These are phyloP conservation scores for Onychostoma macrolepis DNA, from an alignment of 2,113 vertebrate genomes.

Conservation along the genomic window DNA sequence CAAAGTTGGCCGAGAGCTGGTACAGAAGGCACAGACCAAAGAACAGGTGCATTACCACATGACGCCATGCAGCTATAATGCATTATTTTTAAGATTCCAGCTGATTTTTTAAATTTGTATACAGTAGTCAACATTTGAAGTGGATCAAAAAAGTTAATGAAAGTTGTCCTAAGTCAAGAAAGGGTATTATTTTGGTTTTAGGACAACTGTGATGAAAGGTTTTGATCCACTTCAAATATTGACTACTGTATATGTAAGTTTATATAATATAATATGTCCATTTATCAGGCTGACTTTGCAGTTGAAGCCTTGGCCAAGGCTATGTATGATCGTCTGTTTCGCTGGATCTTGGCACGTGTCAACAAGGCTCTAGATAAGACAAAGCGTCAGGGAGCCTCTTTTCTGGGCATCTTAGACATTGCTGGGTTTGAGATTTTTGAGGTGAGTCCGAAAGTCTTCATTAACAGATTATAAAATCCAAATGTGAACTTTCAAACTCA, in stretches of 20 bases:
- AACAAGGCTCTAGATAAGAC: conserved; percentile 97
- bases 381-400: conserved; percentile 90
- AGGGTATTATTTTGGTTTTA: no score
- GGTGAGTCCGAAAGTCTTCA: conserved; percentile 69
- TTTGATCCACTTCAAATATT: no score
- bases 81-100: not conserved
- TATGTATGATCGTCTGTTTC: conserved; percentile 92
- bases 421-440: conserved; percentile 98
- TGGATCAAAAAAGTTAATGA: no score
- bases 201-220: no score
- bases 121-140: no score
- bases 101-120: no score
- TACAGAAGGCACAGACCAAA: conserved; percentile 98
- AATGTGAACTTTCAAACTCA: not conserved
- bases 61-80: not conserved
- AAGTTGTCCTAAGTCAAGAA: no score
- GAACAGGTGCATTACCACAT: conserved; percentile 83
- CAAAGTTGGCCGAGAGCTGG: conserved; percentile 93
- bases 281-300: conserved; percentile 87
- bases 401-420: conserved; percentile 95
- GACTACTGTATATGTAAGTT: no score
- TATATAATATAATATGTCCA: not conserved
- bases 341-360: conserved; percentile 89
- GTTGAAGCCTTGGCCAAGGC: conserved; percentile 94
- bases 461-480: not conserved